Evolutionary conservation across 2,113 vertebrate genomes (phyloP).

Genomic region (Ochotona curzoniae): DNA sequence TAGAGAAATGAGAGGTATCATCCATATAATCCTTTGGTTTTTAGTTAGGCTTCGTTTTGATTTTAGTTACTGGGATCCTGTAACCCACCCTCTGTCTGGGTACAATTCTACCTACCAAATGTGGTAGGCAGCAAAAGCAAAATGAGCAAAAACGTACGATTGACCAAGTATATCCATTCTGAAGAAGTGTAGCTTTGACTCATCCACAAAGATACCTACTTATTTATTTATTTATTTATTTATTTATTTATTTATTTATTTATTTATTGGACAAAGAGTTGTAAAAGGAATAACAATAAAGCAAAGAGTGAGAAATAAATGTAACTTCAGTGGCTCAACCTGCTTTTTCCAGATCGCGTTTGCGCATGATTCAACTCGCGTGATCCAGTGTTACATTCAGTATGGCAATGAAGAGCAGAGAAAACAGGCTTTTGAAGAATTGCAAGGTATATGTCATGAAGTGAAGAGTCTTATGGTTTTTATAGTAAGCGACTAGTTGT

Average conservation of each 20-base stretch:
- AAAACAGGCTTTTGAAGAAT: constrained; percentile 90
- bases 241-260: no score
- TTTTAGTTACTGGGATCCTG: neutral
- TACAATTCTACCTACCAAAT: neutral
- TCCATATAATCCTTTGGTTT: neutral
- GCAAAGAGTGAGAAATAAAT: neutral
- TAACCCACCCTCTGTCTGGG: neutral
- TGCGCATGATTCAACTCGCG: constrained; percentile 95
- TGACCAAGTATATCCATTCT: neutral
- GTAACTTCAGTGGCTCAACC: neutral
- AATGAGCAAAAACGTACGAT: neutral
- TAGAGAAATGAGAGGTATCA: neutral
- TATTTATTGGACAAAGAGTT: neutral
- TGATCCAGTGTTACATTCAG: constrained; percentile 96
- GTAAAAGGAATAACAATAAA: neutral
- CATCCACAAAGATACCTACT: neutral
- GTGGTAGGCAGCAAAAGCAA: neutral
- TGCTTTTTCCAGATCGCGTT: constrained; percentile 91
- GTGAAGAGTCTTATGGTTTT: neutral
- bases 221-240: no score
- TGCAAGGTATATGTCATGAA: constrained; percentile 89
- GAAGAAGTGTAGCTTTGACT: neutral
- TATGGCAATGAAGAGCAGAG: constrained; percentile 92
- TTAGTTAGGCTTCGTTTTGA: constrained; percentile 36
- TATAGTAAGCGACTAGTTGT: neutral